phyloP scores from a whole-genome alignment of 2,888 invertebrate species.

The Anthoptus insignis region DNA sequence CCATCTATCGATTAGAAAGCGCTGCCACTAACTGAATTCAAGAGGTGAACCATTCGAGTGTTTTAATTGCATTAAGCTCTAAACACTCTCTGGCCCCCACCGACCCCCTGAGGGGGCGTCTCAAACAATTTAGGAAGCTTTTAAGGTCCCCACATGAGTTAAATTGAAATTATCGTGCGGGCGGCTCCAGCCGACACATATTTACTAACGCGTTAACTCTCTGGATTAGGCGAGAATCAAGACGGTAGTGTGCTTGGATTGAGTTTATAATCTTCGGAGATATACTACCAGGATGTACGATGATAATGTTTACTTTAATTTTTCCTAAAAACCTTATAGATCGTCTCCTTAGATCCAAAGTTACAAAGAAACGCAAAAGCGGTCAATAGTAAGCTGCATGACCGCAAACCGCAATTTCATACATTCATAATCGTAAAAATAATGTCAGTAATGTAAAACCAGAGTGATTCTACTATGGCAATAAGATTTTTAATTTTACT shows the following conservation, averaged over 20 bases:
- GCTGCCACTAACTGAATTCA: constrained; percentile 51
- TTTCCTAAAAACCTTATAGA: neutral
- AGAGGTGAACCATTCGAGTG: constrained; percentile 49
- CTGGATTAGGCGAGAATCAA: constrained; percentile 34
- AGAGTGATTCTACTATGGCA: too few species aligned
- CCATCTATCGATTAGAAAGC: constrained; percentile 18
- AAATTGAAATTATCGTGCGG: constrained; percentile 57
- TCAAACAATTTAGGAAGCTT: constrained; percentile 64
- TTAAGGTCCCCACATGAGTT: constrained; percentile 66
- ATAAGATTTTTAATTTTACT: too few species aligned
- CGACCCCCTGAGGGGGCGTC: constrained; percentile 46
- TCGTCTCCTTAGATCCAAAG: too few species aligned
- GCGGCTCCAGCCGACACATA: constrained; percentile 33
- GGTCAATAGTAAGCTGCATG: too few species aligned
- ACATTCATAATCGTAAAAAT: too few species aligned
- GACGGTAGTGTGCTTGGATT: constrained; percentile 23
- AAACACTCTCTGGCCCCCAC: constrained; percentile 46
- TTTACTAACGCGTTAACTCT: constrained; percentile 37
- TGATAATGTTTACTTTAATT: neutral
- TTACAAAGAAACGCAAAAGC: too few species aligned
- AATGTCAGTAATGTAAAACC: too few species aligned
- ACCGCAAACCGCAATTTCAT: too few species aligned
- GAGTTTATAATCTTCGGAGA: neutral
- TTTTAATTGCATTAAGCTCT: constrained; percentile 58
- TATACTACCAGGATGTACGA: neutral